Conservation (phyloP, 2,888 invertebrate genomes). For the Panzeria rudis region DNA sequence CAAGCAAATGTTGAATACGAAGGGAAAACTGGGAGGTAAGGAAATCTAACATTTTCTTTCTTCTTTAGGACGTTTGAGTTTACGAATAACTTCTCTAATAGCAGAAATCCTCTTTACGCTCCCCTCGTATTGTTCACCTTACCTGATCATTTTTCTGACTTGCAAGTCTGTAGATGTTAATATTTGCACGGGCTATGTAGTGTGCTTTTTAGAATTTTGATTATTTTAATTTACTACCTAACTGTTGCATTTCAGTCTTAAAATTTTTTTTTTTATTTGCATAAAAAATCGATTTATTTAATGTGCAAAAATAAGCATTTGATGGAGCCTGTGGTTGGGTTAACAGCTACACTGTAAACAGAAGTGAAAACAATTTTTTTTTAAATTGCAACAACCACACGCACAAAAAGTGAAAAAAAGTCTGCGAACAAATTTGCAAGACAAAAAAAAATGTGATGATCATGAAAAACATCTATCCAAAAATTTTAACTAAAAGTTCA, state of each 20-base stretch:
- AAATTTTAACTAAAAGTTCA: too few relatives aligned
- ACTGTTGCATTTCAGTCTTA: not conserved
- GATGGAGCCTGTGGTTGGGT: not conserved
- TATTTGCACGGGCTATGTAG: not conserved
- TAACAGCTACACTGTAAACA: not conserved
- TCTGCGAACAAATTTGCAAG: not conserved
- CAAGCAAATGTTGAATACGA: not conserved
- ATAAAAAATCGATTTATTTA: constrained; percentile 32
- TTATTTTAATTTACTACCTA: constrained; percentile 16
- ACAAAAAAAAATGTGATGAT: not conserved
- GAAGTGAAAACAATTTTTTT: constrained; percentile 31
- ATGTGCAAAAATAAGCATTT: constrained; percentile 18
- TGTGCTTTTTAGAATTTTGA: not conserved
- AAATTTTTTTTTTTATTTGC: constrained; percentile 17
- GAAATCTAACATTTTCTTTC: not conserved
- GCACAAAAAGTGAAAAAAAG: not conserved
- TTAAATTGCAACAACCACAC: too few relatives aligned
- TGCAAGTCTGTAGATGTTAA: too few relatives aligned
- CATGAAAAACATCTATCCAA: too few relatives aligned
- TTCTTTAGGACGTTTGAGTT: not conserved
- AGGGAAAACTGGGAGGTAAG: not conserved
- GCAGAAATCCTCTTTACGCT: not conserved
- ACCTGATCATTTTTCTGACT: not conserved
- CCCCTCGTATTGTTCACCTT: not conserved
- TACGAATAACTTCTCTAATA: not conserved